Conservation (phyloP, 2,888 invertebrate genomes). For the Neoaliturus tenellus region DNA sequence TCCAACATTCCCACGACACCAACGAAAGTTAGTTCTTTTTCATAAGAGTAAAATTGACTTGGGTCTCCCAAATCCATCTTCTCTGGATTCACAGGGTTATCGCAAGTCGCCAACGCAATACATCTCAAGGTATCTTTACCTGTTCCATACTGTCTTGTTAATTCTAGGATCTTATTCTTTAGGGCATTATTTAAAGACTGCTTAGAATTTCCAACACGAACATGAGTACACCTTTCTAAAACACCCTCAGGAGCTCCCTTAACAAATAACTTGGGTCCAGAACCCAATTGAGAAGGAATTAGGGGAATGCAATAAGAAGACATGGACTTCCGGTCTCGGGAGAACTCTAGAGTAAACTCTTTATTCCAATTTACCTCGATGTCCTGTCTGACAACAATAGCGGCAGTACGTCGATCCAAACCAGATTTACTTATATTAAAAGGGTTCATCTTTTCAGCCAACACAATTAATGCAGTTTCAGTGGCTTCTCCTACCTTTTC, state of each 20-base stretch:
- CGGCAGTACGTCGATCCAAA: slow-evolving; percentile 93
- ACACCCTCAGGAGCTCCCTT: slow-evolving; percentile 99
- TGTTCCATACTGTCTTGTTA: slow-evolving; percentile 96
- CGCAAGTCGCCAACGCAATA: slow-evolving; percentile 96
- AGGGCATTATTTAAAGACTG: slow-evolving; percentile 89
- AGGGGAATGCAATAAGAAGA: slow-evolving; percentile 96
- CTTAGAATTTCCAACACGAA: slow-evolving; percentile 95
- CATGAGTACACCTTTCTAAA: slow-evolving; percentile 97
- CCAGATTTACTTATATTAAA: slow-evolving; percentile 92
- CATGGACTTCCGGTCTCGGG: slow-evolving; percentile 99
- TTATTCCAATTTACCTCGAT: slow-evolving; percentile 99
- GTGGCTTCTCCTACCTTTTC: slow-evolving; percentile 99
- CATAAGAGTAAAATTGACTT: slow-evolving; percentile 96
- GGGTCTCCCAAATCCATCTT: slow-evolving; percentile 98
- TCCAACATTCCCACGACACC: slow-evolving; percentile 99
- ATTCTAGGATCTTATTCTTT: slow-evolving; percentile 95
- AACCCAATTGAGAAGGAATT: slow-evolving; percentile 92
- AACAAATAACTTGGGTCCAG: slow-evolving; percentile 97
- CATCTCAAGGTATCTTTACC: slow-evolving; percentile 98
- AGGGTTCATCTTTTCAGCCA: slow-evolving; percentile 99
- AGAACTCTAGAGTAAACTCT: slow-evolving; percentile 99
- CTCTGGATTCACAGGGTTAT: slow-evolving; percentile 93
- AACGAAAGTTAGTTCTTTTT: slow-evolving; percentile 98
- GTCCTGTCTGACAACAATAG: slow-evolving; percentile 94
- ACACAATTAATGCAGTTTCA: slow-evolving; percentile 98